These are phyloP conservation scores for Callorhinus ursinus DNA, from an alignment of 2,113 vertebrate species.

Conservation along the genomic window DNA sequence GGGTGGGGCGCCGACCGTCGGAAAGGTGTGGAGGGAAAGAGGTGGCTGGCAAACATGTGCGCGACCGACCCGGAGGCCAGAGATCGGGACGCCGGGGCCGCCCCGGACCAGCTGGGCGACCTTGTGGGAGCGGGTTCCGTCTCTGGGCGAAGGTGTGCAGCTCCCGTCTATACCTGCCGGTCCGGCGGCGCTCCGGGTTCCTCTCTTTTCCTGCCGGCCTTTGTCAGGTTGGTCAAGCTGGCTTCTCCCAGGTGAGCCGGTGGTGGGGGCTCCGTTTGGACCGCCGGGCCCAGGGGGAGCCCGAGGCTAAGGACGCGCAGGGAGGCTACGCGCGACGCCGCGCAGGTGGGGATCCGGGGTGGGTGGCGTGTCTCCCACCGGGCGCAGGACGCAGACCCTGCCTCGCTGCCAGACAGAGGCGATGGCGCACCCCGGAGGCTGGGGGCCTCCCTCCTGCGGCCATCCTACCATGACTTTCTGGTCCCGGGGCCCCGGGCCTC, in stretches of 20 bases:
- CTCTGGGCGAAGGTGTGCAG: neutral
- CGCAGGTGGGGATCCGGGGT: neutral
- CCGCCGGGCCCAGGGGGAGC: fast-evolving
- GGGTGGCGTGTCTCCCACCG: no score
- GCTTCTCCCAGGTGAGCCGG: neutral
- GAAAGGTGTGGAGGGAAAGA: neutral
- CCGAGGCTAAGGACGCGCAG: neutral
- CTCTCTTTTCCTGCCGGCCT: neutral
- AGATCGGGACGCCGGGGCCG: neutral
- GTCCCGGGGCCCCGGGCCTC: neutral
- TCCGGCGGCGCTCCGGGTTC: neutral
- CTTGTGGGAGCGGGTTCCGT: neutral
- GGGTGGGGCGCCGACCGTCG: neutral
- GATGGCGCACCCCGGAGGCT: neutral
- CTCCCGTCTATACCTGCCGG: fast-evolving
- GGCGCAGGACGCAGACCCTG: no score
- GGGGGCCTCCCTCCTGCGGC: neutral
- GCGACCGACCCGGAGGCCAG: fast-evolving
- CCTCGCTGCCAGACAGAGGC: neutral
- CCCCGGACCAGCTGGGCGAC: neutral
- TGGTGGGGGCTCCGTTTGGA: neutral
- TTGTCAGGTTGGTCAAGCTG: neutral
- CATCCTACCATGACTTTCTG: neutral
- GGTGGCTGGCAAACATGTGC: neutral
- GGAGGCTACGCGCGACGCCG: neutral